Evolutionary conservation across 2,888 invertebrate species (phyloP).

Genomic region (Drosophila parthenogenetica): DNA sequence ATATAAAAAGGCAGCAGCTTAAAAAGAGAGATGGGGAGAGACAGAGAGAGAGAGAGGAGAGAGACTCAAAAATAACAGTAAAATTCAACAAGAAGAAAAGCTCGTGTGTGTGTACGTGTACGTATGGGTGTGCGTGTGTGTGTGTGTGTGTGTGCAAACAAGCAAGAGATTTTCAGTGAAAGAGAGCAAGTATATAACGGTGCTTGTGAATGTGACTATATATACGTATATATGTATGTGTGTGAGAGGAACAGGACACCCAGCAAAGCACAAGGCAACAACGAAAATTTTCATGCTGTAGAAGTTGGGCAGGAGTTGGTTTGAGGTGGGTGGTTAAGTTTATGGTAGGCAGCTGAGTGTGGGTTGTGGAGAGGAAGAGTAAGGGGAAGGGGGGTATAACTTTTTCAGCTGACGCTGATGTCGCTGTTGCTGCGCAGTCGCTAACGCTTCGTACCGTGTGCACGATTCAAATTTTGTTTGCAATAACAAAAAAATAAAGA

Average conservation of each 20-base stretch:
- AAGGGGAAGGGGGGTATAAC: constrained; percentile 11
- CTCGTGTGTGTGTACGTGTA: constrained; percentile 45
- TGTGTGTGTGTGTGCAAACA: constrained; percentile 51
- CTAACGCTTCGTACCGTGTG: constrained; percentile 60
- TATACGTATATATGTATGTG: constrained; percentile 19
- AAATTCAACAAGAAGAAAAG: constrained; percentile 70
- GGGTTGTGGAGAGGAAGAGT: background rate
- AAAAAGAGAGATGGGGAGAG: background rate
- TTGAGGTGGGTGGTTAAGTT: background rate
- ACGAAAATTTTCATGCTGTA: constrained; percentile 68
- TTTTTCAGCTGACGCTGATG: constrained; percentile 53
- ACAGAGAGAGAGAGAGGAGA: constrained; percentile 12
- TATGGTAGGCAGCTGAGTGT: background rate
- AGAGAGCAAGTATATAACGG: constrained; percentile 73
- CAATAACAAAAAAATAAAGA: constrained; percentile 13
- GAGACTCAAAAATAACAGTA: constrained; percentile 60
- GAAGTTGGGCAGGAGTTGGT: constrained; percentile 37
- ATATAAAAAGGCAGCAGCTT: constrained; percentile 6
- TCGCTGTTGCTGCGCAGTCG: constrained; percentile 75
- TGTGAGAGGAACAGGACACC: constrained; percentile 62
- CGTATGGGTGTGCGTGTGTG: constrained; percentile 24
- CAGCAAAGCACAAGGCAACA: constrained; percentile 46
- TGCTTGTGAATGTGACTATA: constrained; percentile 46
- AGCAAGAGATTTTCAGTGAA: constrained; percentile 70
- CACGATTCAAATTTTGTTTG: constrained; percentile 43